Evolutionary conservation across 2,113 vertebrate species (phyloP).

Genomic region (Lathamus discolor): DNA sequence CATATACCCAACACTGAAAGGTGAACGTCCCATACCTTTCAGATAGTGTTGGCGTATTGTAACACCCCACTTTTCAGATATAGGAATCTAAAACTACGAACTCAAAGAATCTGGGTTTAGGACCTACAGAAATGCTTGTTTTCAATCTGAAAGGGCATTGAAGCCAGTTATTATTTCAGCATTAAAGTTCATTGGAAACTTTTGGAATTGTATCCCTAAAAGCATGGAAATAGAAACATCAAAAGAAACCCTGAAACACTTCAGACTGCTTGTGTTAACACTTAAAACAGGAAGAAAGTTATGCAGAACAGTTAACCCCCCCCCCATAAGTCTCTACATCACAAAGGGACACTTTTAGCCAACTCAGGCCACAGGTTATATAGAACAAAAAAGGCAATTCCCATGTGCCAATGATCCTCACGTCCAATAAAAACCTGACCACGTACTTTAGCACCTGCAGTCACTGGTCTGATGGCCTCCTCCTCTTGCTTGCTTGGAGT

Average conservation of each 20-base stretch:
- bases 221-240: background rate
- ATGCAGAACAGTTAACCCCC: background rate
- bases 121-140: background rate
- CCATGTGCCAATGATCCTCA: background rate
- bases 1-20: background rate
- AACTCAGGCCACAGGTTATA: background rate
- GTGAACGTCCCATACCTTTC: background rate
- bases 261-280: background rate
- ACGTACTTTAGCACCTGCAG: background rate
- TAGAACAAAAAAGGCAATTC: background rate
- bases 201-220: background rate
- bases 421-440: background rate
- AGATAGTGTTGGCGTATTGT: background rate
- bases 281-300: background rate
- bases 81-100: background rate
- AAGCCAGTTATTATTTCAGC: background rate
- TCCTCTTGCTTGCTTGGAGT: background rate
- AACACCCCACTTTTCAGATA: background rate
- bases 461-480: accelerated
- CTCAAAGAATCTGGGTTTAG: background rate
- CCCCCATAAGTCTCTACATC: background rate
- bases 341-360: background rate
- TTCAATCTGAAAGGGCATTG: background rate
- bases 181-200: background rate
- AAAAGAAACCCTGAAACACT: background rate